These are phyloP conservation scores for Sialis lutaria DNA, from an alignment of 2,888 invertebrate genomes.

Conservation along the genomic window DNA sequence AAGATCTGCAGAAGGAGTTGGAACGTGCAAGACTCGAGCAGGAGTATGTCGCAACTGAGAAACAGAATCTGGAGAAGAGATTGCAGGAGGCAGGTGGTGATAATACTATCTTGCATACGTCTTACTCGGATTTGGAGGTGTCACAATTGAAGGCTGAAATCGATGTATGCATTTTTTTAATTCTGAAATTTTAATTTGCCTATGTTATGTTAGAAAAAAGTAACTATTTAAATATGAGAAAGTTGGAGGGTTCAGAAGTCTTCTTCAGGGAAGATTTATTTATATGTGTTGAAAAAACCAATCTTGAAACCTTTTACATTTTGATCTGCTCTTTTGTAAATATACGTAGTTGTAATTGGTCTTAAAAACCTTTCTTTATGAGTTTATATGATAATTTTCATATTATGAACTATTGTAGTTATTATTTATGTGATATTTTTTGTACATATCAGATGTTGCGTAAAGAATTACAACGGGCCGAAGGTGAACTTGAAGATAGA, in stretches of 20 bases:
- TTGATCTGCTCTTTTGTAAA: too few relatives aligned
- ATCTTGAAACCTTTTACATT: too few relatives aligned
- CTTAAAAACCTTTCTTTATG: too few relatives aligned
- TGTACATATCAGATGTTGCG: slow-evolving; percentile 44
- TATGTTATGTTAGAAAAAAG: too few relatives aligned
- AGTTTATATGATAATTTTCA: too few relatives aligned
- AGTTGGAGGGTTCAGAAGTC: too few relatives aligned
- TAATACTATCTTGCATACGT: slow-evolving; percentile 40
- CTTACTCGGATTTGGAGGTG: slow-evolving; percentile 67
- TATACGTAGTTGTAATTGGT: too few relatives aligned
- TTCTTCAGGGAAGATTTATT: too few relatives aligned
- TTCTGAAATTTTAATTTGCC: too few relatives aligned
- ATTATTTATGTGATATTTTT: neutral
- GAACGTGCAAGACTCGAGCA: slow-evolving; percentile 69
- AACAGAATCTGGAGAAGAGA: slow-evolving; percentile 64
- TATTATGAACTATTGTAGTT: too few relatives aligned
- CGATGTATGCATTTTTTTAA: slow-evolving; percentile 33
- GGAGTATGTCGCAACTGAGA: slow-evolving; percentile 65
- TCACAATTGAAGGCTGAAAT: slow-evolving; percentile 69
- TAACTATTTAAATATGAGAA: too few relatives aligned
- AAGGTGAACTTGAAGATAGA: slow-evolving; percentile 76
- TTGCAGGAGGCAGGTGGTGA: slow-evolving; percentile 58
- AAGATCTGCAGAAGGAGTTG: slow-evolving; percentile 69
- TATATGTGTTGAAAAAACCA: too few relatives aligned
- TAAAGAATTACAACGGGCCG: slow-evolving; percentile 67